Evolutionary conservation across 2,888 invertebrate genomes (phyloP).

Genomic region (Onthophagus sagittarius): DNA sequence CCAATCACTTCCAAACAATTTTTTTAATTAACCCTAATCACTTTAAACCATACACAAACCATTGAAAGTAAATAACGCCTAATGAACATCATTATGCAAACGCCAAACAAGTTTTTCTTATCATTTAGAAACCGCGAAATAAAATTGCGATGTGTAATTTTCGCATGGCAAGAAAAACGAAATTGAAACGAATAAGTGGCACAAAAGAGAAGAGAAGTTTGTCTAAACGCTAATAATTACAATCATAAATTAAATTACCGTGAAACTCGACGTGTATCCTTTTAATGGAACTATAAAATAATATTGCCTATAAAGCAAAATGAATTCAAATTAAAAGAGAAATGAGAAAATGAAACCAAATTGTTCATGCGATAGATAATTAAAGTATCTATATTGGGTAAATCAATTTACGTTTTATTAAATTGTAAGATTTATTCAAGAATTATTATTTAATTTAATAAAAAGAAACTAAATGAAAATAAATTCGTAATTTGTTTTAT

Average conservation of each 20-base stretch:
- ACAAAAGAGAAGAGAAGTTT: not conserved
- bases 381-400: too few relatives aligned
- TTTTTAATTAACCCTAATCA: too few relatives aligned
- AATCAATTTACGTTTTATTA: too few relatives aligned
- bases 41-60: not conserved
- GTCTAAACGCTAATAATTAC: not conserved
- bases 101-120: not conserved
- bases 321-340: not conserved
- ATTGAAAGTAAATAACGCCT: not conserved
- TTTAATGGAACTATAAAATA: not conserved
- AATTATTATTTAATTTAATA: too few relatives aligned
- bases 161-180: not conserved
- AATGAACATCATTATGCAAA: not conserved
- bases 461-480: too few relatives aligned
- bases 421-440: too few relatives aligned
- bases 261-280: not conserved
- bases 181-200: not conserved
- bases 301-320: not conserved
- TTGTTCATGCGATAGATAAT: not conserved
- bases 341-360: not conserved
- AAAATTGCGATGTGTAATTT: not conserved
- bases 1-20: too few relatives aligned
- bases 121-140: not conserved
- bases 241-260: not conserved
- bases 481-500: too few relatives aligned